Percentiles rank a stretch among this genome's conserved stretches.
Conservation (phyloP, 2,797 vertebrate genomes). For the Brachymystax lenok region DNA sequence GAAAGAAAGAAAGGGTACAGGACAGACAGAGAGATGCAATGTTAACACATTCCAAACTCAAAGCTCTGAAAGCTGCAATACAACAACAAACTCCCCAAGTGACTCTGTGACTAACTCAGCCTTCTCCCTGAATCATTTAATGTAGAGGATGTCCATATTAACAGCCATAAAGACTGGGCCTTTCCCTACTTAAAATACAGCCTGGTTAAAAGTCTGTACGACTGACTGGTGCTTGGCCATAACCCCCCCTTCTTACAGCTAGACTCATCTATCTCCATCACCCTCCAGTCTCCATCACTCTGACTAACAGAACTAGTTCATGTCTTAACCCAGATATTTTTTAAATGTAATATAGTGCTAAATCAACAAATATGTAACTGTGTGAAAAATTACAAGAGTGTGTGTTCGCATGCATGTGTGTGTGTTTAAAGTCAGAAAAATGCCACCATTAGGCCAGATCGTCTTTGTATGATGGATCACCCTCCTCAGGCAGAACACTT, state of each 20-base stretch:
- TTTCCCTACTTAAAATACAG: neutral
- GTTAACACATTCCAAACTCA: no score
- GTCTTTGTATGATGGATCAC: constrained; percentile 95
- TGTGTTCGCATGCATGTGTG: neutral
- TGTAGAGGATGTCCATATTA: neutral
- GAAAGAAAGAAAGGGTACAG: neutral
- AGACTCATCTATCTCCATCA: neutral
- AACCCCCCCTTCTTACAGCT: neutral
- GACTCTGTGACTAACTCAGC: no score
- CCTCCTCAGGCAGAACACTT: constrained; percentile 99
- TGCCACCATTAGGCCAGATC: constrained; percentile 87
- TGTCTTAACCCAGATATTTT: constrained; percentile 25
- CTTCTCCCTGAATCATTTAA: no score
- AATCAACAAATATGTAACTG: constrained; percentile 43
- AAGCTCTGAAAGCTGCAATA: no score
- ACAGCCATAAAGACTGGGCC: neutral
- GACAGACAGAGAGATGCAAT: neutral
- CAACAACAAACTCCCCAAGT: no score
- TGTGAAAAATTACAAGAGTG: neutral
- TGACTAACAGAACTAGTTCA: neutral
- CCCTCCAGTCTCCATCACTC: neutral
- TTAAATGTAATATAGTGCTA: neutral
- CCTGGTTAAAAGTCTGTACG: neutral
- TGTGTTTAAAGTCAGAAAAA: constrained; percentile 74
- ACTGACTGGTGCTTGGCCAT: neutral